A percentile compares a stretch with the other conserved stretches of the same genome.
These are phyloP conservation scores for Imbricaverruca yamaguchii DNA, from an alignment of 2,888 invertebrate species.

Conservation along the genomic window DNA sequence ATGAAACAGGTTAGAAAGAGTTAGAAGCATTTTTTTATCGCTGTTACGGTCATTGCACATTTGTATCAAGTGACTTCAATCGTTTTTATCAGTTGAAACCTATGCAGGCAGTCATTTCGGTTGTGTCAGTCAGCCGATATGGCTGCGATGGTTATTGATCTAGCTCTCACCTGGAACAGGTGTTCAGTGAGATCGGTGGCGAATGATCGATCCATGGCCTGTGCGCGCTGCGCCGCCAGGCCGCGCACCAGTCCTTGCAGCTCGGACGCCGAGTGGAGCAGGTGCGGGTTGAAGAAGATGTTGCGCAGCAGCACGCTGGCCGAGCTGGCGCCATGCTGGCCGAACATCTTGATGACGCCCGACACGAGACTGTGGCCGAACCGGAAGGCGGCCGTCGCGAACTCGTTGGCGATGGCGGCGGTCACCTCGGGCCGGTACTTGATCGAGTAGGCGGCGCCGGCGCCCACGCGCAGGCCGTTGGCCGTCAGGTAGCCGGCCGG, in stretches of 20 bases:
- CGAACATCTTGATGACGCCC: not conserved
- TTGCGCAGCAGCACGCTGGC: not conserved
- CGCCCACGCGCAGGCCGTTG: not conserved
- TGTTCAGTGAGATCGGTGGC: conserved; percentile 8
- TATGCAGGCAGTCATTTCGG: no score
- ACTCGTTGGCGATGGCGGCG: conserved; percentile 28
- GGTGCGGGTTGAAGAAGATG: conserved; percentile 3
- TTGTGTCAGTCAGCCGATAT: no score
- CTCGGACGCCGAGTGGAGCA: not conserved
- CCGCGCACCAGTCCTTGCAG: not conserved
- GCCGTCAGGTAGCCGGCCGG: conserved; percentile 32
- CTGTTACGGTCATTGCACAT: no score
- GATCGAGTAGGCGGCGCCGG: conserved; percentile 31
- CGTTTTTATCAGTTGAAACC: no score
- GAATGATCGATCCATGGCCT: not conserved
- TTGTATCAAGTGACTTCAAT: no score
- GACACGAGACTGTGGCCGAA: conserved; percentile 30
- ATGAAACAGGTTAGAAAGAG: no score
- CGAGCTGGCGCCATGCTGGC: not conserved
- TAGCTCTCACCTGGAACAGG: not conserved
- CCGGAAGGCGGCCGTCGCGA: conserved; percentile 30
- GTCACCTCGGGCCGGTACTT: conserved; percentile 23
- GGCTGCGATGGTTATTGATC: no score
- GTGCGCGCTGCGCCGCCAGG: not conserved
- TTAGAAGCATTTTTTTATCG: no score